phyloP scores from a whole-genome alignment of 2,113 vertebrate genomes.

The Procavia capensis region DNA sequence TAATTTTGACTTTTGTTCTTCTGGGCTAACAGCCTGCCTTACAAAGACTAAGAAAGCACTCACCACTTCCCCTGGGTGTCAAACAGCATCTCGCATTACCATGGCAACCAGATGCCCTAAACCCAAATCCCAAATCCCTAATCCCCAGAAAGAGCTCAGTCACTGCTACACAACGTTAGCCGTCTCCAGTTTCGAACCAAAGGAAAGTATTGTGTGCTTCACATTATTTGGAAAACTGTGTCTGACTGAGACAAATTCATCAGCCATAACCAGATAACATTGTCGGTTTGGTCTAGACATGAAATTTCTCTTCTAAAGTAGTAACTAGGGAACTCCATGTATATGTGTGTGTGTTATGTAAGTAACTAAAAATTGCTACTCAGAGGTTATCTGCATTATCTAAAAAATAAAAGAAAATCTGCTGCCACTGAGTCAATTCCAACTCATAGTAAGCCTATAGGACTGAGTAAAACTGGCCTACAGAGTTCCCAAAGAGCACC shows the following conservation, averaged over 20 bases:
- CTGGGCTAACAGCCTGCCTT: background rate
- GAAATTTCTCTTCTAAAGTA: background rate
- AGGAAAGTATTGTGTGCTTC: background rate
- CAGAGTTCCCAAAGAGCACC: too few relatives aligned
- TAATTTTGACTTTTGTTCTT: slow-evolving; percentile 12
- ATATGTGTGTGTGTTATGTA: background rate
- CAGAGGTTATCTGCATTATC: background rate
- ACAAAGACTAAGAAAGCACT: background rate
- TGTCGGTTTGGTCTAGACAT: background rate
- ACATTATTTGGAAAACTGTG: background rate
- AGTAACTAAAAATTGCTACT: background rate
- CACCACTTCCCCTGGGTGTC: background rate
- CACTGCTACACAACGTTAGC: background rate
- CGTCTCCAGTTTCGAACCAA: background rate
- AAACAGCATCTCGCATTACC: background rate
- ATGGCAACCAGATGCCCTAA: slow-evolving; percentile 6
- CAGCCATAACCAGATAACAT: background rate
- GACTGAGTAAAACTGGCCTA: too few relatives aligned
- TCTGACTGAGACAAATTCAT: background rate
- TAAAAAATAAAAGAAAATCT: too few relatives aligned
- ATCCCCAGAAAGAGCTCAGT: background rate
- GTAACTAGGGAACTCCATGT: background rate
- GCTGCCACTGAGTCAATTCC: too few relatives aligned
- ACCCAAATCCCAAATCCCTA: background rate
- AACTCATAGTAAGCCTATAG: too few relatives aligned